Conservation (phyloP, 1,140 invertebrate species). For the Dreissena polymorpha region DNA sequence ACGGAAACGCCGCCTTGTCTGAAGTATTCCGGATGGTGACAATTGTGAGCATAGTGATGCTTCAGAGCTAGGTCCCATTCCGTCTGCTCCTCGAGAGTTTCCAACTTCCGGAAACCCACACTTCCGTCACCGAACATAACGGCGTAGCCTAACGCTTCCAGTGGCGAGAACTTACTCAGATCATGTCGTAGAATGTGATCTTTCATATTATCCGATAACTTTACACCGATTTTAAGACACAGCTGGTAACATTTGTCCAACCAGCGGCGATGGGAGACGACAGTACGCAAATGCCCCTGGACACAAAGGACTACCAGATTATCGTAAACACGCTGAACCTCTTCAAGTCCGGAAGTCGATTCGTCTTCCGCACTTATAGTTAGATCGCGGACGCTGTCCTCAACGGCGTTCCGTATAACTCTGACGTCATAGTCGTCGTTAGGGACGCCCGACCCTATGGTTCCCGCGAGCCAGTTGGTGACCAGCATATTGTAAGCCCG, state of each 20-base stretch:
- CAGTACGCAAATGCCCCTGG: constrained; percentile 9
- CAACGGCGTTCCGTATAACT: constrained; percentile 1
- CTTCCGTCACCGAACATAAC: constrained; percentile 47
- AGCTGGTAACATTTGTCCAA: constrained; percentile 16
- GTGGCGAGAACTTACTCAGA: constrained; percentile 44
- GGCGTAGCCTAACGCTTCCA: constrained; percentile 46
- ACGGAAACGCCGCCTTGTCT: constrained; percentile 26
- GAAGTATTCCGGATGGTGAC: constrained; percentile 55
- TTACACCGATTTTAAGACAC: constrained; percentile 21
- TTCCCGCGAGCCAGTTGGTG: constrained; percentile 28
- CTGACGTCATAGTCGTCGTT: constrained; percentile 12
- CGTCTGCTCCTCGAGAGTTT: constrained; percentile 22
- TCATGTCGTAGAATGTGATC: constrained; percentile 25
- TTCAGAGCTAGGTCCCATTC: constrained; percentile 45
- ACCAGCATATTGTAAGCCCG: constrained; percentile 5
- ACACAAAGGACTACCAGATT: constrained; percentile 17
- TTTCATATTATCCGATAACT: constrained; percentile 41
- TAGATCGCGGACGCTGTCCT: background rate
- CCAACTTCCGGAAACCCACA: constrained; percentile 22
- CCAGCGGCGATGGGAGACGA: constrained; percentile 39
- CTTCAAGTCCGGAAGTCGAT: background rate
- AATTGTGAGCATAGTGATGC: constrained; percentile 42
- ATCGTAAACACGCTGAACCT: background rate
- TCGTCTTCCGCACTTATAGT: background rate
- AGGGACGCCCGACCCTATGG: constrained; percentile 21